Evolutionary conservation across 2,888 invertebrate species (phyloP).

Genomic region (Leucozona laternaria): DNA sequence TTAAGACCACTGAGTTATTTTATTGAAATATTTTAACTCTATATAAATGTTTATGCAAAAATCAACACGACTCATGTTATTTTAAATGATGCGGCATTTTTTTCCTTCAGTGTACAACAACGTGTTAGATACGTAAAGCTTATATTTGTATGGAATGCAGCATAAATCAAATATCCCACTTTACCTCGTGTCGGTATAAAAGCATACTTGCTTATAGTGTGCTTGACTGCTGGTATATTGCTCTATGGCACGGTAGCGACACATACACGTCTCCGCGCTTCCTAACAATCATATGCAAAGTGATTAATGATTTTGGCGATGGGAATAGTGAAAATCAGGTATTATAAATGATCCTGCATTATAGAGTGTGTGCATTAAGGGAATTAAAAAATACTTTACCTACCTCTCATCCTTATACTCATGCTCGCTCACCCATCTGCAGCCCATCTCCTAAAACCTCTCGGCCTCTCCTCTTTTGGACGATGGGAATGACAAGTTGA

Average conservation of each 20-base stretch:
- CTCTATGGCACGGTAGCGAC: neutral
- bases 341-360: slow-evolving; percentile 72
- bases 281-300: slow-evolving; percentile 68
- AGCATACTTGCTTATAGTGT: slow-evolving; percentile 47
- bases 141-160: slow-evolving; percentile 41
- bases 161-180: slow-evolving; percentile 38
- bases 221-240: slow-evolving; percentile 11
- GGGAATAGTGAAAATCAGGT: slow-evolving; percentile 72
- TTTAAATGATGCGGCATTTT: neutral
- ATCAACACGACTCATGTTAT: no score
- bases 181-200: slow-evolving; percentile 34
- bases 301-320: slow-evolving; percentile 72
- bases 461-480: slow-evolving; percentile 2
- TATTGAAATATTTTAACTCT: no score
- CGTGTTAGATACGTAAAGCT: slow-evolving; percentile 10
- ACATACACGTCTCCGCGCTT: slow-evolving; percentile 2
- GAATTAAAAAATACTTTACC: slow-evolving; percentile 68
- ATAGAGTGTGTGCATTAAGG: slow-evolving; percentile 73
- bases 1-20: no score
- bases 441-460: neutral
- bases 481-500: slow-evolving; percentile 46
- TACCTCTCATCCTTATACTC: neutral
- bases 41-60: no score
- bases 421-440: neutral
- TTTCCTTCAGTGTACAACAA: neutral